Conservation (phyloP, 2,113 vertebrate species). For the Oncorhynchus mykiss region DNA sequence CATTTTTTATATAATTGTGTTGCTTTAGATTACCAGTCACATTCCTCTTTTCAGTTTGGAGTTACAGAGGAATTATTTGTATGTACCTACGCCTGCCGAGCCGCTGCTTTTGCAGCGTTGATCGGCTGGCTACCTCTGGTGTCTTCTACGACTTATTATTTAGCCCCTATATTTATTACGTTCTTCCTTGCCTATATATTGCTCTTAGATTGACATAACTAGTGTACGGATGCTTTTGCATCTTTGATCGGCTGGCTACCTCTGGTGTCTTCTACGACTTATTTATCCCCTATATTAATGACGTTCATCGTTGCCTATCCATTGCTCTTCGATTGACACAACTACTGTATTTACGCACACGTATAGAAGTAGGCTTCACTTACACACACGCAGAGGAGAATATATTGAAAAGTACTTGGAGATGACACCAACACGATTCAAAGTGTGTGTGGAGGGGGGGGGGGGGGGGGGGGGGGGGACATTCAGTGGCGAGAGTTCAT, state of each 20-base stretch:
- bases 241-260: not conserved
- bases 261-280: not conserved
- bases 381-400: not conserved
- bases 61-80: not conserved
- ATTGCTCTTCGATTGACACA: not conserved
- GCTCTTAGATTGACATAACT: not conserved
- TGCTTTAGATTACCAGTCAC: not conserved
- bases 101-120: not conserved
- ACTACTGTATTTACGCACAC: not conserved
- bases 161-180: not conserved
- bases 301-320: not conserved
- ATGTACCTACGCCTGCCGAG: not conserved
- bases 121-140: not conserved
- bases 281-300: not conserved
- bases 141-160: not conserved
- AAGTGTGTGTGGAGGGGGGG: not conserved
- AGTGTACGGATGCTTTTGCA: not conserved
- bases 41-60: not conserved
- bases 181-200: not conserved
- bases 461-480: not conserved
- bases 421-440: not conserved
- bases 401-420: not conserved
- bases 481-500: not conserved
- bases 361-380: not conserved
- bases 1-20: not conserved